Evolutionary conservation across 1,140 invertebrate genomes (phyloP).

Genomic region (Leptinotarsa undecemlineata): DNA sequence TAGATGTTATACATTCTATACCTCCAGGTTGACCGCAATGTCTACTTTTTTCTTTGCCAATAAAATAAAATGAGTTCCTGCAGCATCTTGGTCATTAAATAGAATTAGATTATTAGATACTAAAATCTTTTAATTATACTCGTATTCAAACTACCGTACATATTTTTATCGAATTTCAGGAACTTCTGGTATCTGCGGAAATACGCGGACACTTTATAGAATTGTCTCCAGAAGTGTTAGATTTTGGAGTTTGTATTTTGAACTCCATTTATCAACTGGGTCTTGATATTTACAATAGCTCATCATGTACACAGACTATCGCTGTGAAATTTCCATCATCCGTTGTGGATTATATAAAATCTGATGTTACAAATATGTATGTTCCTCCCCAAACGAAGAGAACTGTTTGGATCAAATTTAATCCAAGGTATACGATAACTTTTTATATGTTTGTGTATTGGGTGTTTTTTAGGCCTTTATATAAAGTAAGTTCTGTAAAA

Average conservation of each 20-base stretch:
- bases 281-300: conserved; percentile 40
- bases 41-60: too few species aligned
- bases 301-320: conserved; percentile 34
- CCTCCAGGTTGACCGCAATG: too few species aligned
- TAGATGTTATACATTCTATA: too few species aligned
- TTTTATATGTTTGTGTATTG: too few species aligned
- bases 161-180: conserved; percentile 30
- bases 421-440: conserved; percentile 27
- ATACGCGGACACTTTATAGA: conserved; percentile 41
- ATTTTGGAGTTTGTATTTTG: conserved; percentile 43
- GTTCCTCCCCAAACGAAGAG: conserved; percentile 29
- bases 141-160: neutral
- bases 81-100: too few species aligned
- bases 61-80: too few species aligned
- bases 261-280: conserved; percentile 43
- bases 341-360: conserved; percentile 36
- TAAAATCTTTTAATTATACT: neutral
- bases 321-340: conserved; percentile 38
- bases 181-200: conserved; percentile 38
- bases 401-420: conserved; percentile 38
- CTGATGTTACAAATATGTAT: conserved; percentile 31
- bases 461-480: too few species aligned
- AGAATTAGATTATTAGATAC: too few species aligned
- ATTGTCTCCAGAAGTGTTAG: conserved; percentile 35
- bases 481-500: too few species aligned